Percentiles rank a stretch among this genome's conserved stretches.
phyloP scores from a whole-genome alignment of 2,888 invertebrate genomes.

The Ischnura elegans region DNA sequence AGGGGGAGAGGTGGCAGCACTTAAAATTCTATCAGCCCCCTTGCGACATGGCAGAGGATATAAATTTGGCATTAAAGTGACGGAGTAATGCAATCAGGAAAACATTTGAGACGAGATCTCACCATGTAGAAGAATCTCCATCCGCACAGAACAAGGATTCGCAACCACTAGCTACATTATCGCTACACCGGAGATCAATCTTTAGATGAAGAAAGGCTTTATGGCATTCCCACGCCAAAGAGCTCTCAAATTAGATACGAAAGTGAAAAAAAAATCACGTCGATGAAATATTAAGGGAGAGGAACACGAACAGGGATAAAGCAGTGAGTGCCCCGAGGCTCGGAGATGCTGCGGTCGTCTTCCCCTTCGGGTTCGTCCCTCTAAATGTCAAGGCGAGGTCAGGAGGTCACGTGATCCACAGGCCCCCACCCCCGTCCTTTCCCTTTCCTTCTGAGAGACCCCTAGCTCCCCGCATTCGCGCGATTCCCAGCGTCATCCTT shows the following conservation, averaged over 20 bases:
- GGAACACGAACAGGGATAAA: neutral
- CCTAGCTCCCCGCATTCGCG: neutral
- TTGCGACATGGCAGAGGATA: neutral
- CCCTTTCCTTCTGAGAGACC: neutral
- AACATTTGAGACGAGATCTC: neutral
- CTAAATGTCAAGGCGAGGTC: constrained; percentile 67
- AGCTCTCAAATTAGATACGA: neutral
- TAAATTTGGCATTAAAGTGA: neutral
- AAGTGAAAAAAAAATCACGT: neutral
- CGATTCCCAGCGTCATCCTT: neutral
- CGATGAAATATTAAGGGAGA: too few relatives aligned
- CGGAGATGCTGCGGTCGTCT: constrained; percentile 23
- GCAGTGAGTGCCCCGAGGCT: neutral
- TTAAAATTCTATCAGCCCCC: neutral
- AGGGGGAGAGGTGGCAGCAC: neutral
- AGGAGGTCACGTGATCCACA: neutral
- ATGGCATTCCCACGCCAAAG: neutral
- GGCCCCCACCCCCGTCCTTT: neutral
- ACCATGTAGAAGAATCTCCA: too few relatives aligned
- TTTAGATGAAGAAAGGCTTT: neutral
- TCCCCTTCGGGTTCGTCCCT: constrained; percentile 15
- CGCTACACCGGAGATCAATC: neutral
- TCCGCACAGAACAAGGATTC: too few relatives aligned
- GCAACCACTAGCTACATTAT: neutral
- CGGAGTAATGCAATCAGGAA: neutral